Evolutionary conservation across 2,888 invertebrate species (phyloP).

Genomic region (Acanthosepion lycidas): DNA sequence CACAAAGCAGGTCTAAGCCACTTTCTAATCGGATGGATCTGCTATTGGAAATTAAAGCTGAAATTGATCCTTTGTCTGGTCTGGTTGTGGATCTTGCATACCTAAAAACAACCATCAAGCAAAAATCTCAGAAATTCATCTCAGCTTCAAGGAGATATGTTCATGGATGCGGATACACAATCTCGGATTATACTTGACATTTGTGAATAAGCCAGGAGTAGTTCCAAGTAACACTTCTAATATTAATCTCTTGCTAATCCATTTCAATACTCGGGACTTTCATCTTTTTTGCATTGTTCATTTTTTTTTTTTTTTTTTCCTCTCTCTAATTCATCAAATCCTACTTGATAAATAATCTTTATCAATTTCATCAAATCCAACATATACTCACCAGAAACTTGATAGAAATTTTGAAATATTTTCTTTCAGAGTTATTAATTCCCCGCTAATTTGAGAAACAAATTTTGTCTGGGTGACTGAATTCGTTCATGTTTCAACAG

Average conservation of each 20-base stretch:
- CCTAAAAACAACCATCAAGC: neutral
- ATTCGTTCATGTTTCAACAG: neutral
- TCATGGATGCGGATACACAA: neutral
- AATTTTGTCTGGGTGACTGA: neutral
- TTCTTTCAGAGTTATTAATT: neutral
- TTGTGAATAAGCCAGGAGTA: neutral
- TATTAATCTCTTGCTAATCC: neutral
- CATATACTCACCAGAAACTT: neutral
- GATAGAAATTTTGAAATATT: no score
- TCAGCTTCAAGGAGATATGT: neutral
- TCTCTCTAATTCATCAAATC: neutral
- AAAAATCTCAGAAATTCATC: neutral
- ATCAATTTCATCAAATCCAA: neutral
- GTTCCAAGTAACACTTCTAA: neutral
- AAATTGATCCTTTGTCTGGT: neutral
- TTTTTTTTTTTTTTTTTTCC: neutral
- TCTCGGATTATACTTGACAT: neutral
- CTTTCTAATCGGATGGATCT: neutral
- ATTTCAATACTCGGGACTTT: neutral
- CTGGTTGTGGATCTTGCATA: neutral
- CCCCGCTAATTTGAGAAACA: neutral
- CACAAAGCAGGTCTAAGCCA: neutral
- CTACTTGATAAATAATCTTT: neutral
- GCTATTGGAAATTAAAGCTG: neutral
- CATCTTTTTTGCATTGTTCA: neutral